Evolutionary conservation across 2,113 vertebrate species (phyloP).

Genomic region (Pteruthius melanotis): DNA sequence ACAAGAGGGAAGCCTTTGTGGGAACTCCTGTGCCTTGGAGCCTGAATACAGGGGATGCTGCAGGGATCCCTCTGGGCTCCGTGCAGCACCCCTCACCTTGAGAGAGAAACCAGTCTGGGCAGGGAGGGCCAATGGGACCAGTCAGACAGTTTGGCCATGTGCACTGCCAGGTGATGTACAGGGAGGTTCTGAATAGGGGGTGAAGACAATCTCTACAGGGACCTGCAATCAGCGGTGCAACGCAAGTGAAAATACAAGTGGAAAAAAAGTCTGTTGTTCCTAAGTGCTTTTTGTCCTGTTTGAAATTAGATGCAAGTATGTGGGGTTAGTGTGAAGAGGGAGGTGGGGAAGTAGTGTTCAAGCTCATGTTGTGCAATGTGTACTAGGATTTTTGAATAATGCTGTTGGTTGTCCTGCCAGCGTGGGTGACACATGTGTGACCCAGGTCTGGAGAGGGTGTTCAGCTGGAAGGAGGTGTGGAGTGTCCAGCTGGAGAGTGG

Average conservation of each 20-base stretch:
- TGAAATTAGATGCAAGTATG: neutral
- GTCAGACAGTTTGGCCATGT: fast-evolving
- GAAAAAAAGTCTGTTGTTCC: neutral
- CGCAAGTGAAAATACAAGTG: neutral
- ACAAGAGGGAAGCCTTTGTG: neutral
- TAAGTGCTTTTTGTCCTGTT: neutral
- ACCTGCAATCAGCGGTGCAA: fast-evolving
- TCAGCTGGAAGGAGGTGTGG: neutral
- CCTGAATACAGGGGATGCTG: neutral
- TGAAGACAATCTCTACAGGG: neutral
- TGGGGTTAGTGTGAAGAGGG: neutral
- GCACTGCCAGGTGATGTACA: neutral
- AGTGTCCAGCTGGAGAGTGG: neutral
- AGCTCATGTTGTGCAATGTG: neutral
- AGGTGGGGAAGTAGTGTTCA: neutral
- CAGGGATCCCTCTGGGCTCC: neutral
- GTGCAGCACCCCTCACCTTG: neutral
- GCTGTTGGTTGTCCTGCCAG: neutral
- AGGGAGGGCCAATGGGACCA: neutral
- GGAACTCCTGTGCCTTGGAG: neutral
- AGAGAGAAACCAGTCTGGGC: neutral
- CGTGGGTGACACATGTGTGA: neutral
- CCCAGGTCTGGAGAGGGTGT: neutral
- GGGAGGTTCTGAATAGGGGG: neutral
- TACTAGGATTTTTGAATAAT: neutral